Percentiles rank a stretch among this genome's conserved stretches.
Evolutionary conservation across 2,888 invertebrate genomes (phyloP).

Genomic region (Cenopis cana): DNA sequence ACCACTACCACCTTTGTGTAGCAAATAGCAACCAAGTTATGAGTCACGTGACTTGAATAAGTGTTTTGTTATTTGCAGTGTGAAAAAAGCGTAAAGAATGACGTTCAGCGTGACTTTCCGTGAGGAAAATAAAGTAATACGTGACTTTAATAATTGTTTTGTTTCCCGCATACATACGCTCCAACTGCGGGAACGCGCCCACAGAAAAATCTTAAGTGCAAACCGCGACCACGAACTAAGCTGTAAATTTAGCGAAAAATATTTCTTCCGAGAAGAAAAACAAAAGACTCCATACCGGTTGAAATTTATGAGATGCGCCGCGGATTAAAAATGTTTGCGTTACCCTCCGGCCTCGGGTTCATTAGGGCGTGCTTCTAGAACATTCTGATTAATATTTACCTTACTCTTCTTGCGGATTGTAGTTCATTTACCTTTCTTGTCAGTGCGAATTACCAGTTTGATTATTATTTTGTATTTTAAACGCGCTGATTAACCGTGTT

Average conservation of each 20-base stretch:
- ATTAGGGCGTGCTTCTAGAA: constrained; percentile 76
- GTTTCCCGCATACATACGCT: not conserved
- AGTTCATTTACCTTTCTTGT: constrained; percentile 69
- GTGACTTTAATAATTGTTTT: constrained; percentile 32
- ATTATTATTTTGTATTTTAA: constrained; percentile 53
- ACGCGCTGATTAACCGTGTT: constrained; percentile 32
- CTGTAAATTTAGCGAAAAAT: constrained; percentile 75
- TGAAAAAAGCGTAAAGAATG: constrained; percentile 2
- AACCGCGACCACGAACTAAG: constrained; percentile 59
- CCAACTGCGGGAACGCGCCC: constrained; percentile 49
- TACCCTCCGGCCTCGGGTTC: constrained; percentile 76
- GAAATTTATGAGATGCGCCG: constrained; percentile 82
- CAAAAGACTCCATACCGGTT: constrained; percentile 77
- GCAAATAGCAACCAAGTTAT: constrained; percentile 8
- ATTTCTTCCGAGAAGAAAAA: constrained; percentile 76
- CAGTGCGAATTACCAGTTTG: constrained; percentile 53
- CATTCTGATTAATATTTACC: constrained; percentile 82
- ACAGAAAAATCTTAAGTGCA: constrained; percentile 56
- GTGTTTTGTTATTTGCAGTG: not conserved
- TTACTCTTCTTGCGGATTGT: constrained; percentile 75
- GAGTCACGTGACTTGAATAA: constrained; percentile 16
- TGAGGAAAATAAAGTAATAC: constrained; percentile 24
- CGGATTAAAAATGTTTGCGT: constrained; percentile 82
- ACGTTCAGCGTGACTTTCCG: constrained; percentile 14
- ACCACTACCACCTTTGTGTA: not conserved